These are phyloP conservation scores for Andrena fulva DNA, from an alignment of 2,888 invertebrate species.

Conservation along the genomic window DNA sequence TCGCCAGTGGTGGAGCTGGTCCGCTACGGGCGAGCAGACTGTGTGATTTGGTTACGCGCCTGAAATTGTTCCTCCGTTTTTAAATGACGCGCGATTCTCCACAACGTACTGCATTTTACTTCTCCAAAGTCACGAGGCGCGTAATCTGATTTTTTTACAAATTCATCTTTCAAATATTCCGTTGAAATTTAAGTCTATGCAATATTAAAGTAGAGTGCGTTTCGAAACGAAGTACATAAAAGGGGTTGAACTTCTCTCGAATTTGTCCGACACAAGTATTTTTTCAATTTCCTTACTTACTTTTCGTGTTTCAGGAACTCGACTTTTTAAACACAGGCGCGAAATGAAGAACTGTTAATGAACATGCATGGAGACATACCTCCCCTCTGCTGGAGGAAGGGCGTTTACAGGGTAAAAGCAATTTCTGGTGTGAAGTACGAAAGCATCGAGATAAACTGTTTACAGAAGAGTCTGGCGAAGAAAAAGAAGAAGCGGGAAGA, in stretches of 20 bases:
- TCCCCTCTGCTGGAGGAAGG: background rate
- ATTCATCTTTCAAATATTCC: background rate
- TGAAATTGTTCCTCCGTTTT: constrained; percentile 12
- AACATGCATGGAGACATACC: constrained; percentile 7
- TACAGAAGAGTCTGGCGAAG: constrained; percentile 23
- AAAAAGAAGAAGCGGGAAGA: constrained; percentile 55
- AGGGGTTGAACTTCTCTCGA: background rate
- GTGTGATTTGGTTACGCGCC: constrained; percentile 1
- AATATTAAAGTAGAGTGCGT: background rate
- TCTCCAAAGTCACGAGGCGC: background rate
- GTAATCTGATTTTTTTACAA: background rate
- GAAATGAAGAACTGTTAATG: background rate
- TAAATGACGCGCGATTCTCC: constrained; percentile 7
- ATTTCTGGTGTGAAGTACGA: constrained; percentile 60
- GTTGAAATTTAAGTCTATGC: background rate
- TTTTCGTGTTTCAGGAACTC: background rate
- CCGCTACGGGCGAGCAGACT: background rate
- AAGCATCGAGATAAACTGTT: constrained; percentile 67
- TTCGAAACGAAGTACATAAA: background rate
- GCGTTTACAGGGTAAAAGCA: constrained; percentile 24
- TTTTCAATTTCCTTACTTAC: background rate
- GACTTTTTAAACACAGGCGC: background rate
- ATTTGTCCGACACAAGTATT: no score
- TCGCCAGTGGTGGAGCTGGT: constrained; percentile 12
- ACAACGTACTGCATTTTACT: background rate